Base-by-base conservation (phyloP, 2,888 invertebrate species). In the Antitype chi region DNA sequence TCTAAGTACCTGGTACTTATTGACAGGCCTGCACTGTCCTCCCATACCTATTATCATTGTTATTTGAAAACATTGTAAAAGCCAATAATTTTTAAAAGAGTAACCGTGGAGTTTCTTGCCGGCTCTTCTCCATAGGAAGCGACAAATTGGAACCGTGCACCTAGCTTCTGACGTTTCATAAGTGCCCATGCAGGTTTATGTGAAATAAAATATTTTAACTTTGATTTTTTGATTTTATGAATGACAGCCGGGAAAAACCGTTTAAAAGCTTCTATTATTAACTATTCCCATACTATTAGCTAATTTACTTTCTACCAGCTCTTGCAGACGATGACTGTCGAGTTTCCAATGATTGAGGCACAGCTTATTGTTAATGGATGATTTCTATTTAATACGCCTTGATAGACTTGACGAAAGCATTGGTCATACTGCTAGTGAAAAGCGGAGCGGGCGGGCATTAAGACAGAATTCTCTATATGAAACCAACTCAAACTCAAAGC, bases 301-400 rank as follows among this genome's bases (percentile, higher is more conserved):
- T 71, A 72, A 84, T 79, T 78, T 84, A 79, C 70, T 79, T 55
- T 84, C 68, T n/a, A 69, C 25, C 20, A 28, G 28, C 66, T 74
- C 63, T 53, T 32, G 55, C 23, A 71, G 80, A 83, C 84, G 68
- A 84, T 84, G 83, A 84, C 87, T 83, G 73, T 74, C 68, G 23
- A 8, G 62, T 66, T 86, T 84, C 85, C 68, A 72, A 28, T 74
- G 76, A 76, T 71, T 62, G 63, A 66, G 15, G 82, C 52, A 63
- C 67, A 57, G 84, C 87, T 71, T 86, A 84, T 84, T 83, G 67
- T 76, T 77, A 82, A 87, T 85, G 74, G 74, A 85, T 85, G 86
- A 87, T 82, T 87, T 85, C 85, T 87, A 72, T 82, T 74, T 85
- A 87, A 78, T 74, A 72, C 66, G 15, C 11, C 57, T 52, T 78